A percentile compares a stretch with the other conserved stretches of the same genome.
phyloP scores from a whole-genome alignment of 2,888 invertebrate genomes.

The Apamea epomidion region DNA sequence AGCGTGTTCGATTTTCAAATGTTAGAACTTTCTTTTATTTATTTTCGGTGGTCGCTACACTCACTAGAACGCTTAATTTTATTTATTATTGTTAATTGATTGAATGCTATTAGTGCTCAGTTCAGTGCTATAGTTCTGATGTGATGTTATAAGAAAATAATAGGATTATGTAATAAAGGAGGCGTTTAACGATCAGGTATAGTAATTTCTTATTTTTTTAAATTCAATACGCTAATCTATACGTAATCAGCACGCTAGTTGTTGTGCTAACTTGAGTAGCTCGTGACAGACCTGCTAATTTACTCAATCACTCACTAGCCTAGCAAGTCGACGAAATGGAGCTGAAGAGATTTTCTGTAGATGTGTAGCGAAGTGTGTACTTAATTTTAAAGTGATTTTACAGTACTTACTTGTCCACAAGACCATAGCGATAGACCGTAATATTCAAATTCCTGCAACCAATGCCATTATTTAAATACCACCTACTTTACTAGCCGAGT shows the following conservation, averaged over 20 bases:
- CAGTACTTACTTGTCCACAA: not conserved
- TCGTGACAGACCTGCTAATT: not conserved
- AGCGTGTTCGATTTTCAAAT: conserved; percentile 15
- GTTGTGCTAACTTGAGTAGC: too few relatives aligned
- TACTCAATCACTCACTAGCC: not conserved
- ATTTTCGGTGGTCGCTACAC: not conserved
- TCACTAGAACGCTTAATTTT: not conserved
- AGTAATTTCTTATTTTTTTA: not conserved
- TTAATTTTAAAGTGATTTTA: not conserved
- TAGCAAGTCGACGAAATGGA: not conserved
- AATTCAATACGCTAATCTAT: too few relatives aligned
- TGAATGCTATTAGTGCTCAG: not conserved
- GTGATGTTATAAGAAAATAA: not conserved
- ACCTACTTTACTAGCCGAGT: not conserved
- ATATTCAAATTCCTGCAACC: not conserved
- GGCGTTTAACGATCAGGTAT: not conserved
- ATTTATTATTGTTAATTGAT: not conserved
- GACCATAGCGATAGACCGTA: not conserved
- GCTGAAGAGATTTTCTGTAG: not conserved
- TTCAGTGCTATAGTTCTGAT: not conserved
- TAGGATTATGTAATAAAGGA: not conserved
- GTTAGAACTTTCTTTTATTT: not conserved
- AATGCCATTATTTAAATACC: not conserved
- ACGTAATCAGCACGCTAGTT: too few relatives aligned
- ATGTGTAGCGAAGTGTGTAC: not conserved